Base-by-base conservation (phyloP, 2,113 vertebrate species). In the Aldabrachelys gigantea region DNA sequence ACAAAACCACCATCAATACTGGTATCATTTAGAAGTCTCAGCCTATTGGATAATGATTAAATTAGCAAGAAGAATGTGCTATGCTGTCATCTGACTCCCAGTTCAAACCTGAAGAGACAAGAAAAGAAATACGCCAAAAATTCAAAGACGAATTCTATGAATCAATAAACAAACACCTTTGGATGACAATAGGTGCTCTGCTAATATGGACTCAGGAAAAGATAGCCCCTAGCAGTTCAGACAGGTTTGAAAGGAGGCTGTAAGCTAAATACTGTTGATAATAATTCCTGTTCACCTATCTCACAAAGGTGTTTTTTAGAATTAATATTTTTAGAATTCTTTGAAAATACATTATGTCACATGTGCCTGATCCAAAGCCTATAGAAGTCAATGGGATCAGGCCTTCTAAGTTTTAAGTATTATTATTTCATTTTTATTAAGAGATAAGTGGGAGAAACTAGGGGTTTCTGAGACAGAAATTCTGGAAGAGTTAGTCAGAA, bases 181-280 rank as follows among this genome's bases (percentile, higher is more conserved):
- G 89, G 89, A 97, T 96, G 94, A 92, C 95, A 97, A 95, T 83
- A 76, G 96, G 93, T 96, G 95, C 92, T 82, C 95, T 2, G 0
- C 69, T 95, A 81, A 88, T 5, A 78, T 38, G 75, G 86, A 52
- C 92, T 47, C 41, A 89, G 89, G 52, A 93, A 93, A 92, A 95
- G 87, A 89, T 6, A 91, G 65, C 85, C n/a, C 62, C 50, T 95
- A 97, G 72, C 91, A 90, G 88, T 95, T 94, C 41, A 80, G 94
- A 85, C 96, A 97, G 96, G 95, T 96, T 93, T 96, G 96, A 93
- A 95, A 69, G 54, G 59, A 95, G 82, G 89, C 90, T 96, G 85
- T 90, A 82, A 94, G 76, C 89, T 76, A 80, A 95, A 47, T 81
- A 92, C 57, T 93, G 93, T 96, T 95, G 96, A 87, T 96, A 95